Conservation (phyloP, 1,140 invertebrate genomes). For the Stratiolaelaps scimitus region DNA sequence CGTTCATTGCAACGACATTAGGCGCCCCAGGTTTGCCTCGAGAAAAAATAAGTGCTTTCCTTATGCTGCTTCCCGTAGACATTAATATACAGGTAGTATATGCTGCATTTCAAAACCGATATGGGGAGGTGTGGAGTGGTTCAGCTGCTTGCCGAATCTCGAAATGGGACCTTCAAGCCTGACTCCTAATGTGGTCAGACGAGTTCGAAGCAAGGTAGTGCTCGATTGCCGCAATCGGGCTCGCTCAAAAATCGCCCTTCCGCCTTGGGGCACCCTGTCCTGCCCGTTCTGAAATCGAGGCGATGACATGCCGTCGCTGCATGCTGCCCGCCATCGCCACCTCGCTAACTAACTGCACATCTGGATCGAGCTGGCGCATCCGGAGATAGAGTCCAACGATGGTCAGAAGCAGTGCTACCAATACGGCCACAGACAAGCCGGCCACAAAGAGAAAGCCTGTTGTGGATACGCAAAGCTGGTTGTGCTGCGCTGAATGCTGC, state of each 20-base stretch:
- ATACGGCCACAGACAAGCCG: background rate
- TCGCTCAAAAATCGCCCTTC: conserved; percentile 10
- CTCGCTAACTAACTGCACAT: conserved; percentile 19
- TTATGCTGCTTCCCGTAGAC: too few relatives aligned
- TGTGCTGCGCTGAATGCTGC: background rate
- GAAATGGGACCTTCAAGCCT: too few relatives aligned
- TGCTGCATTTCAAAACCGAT: too few relatives aligned
- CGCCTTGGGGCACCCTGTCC: conserved; percentile 9
- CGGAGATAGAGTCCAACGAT: conserved; percentile 18
- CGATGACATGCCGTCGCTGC: conserved; percentile 24
- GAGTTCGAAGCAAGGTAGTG: too few relatives aligned
- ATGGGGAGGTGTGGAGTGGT: too few relatives aligned
- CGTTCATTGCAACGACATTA: too few relatives aligned
- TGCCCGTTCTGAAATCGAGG: conserved; percentile 1
- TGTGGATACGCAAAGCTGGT: conserved; percentile 15
- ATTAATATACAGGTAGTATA: too few relatives aligned
- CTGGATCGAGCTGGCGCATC: conserved; percentile 21
- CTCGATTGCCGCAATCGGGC: too few relatives aligned
- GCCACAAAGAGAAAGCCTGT: conserved; percentile 9
- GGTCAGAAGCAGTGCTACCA: background rate
- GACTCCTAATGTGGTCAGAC: too few relatives aligned
- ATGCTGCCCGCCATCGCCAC: conserved; percentile 9
- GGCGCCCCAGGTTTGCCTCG: too few relatives aligned
- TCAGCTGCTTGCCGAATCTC: too few relatives aligned
- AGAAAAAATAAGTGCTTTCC: too few relatives aligned